Percentiles rank a stretch among this genome's conserved stretches.
These are phyloP conservation scores for Paralvinella palmiformis DNA, from an alignment of 1,140 invertebrate species.

Conservation along the genomic window DNA sequence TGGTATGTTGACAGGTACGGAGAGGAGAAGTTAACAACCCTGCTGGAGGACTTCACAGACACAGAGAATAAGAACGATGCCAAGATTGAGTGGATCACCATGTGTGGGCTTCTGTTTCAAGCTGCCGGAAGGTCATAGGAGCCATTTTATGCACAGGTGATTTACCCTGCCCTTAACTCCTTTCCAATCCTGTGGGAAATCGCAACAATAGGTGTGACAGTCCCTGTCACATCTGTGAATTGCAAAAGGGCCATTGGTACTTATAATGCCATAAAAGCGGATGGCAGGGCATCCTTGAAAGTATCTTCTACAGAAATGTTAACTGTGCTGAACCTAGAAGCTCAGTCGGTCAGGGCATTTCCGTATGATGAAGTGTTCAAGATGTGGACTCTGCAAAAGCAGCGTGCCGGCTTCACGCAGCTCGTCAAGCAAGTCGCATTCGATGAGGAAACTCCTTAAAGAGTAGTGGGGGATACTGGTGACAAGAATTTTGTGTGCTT, in stretches of 20 bases:
- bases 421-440: too few species aligned
- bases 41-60: neutral
- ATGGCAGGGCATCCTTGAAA: too few species aligned
- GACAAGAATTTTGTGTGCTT: too few species aligned
- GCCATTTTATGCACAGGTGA: neutral
- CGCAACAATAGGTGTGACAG: neutral
- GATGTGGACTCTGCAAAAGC: too few species aligned
- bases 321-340: too few species aligned
- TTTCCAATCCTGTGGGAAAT: neutral
- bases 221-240: conserved; percentile 1
- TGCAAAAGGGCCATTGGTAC: neutral
- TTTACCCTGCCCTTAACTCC: neutral
- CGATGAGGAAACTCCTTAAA: too few species aligned
- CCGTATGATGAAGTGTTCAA: too few species aligned
- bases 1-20: neutral
- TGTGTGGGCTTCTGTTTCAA: neutral
- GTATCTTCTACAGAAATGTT: too few species aligned
- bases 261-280: conserved; percentile 1
- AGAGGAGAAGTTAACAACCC: neutral
- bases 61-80: too few species aligned
- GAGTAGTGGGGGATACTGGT: too few species aligned
- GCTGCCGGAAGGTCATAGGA: neutral
- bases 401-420: too few species aligned
- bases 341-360: too few species aligned
- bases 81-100: neutral